phyloP scores from a whole-genome alignment of 2,797 vertebrate genomes.

The Argyrosomus regius region DNA sequence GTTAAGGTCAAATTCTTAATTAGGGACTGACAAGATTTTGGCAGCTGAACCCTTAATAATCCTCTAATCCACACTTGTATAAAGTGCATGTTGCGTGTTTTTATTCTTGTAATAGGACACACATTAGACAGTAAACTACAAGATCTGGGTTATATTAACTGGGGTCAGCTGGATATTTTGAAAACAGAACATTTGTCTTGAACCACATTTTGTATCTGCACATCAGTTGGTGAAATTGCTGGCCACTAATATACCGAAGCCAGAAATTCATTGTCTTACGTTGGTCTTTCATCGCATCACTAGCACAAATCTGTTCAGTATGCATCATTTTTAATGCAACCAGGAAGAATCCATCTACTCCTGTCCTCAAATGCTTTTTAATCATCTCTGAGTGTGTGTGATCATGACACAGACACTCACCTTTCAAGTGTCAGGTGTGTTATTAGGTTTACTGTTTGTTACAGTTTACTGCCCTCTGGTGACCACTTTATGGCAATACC shows the following conservation, averaged over 20 bases:
- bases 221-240: not conserved
- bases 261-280: too few relatives aligned
- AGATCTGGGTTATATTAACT: not conserved
- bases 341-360: not conserved
- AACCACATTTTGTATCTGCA: not conserved
- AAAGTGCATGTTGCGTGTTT: not conserved
- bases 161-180: not conserved
- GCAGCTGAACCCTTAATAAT: not conserved
- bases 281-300: not conserved
- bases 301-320: not conserved
- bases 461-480: constrained; percentile 75
- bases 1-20: not conserved
- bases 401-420: not conserved
- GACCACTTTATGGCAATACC: constrained; percentile 20
- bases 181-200: not conserved
- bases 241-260: too few relatives aligned
- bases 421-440: not conserved
- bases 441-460: not conserved
- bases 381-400: not conserved
- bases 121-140: too few relatives aligned
- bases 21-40: too few relatives aligned
- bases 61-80: not conserved
- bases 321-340: not conserved
- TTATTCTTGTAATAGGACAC: not conserved
- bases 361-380: not conserved